Percentiles rank a stretch among this genome's conserved stretches.
Conservation (phyloP, 2,113 vertebrate species). For the Collichthys lucidus region DNA sequence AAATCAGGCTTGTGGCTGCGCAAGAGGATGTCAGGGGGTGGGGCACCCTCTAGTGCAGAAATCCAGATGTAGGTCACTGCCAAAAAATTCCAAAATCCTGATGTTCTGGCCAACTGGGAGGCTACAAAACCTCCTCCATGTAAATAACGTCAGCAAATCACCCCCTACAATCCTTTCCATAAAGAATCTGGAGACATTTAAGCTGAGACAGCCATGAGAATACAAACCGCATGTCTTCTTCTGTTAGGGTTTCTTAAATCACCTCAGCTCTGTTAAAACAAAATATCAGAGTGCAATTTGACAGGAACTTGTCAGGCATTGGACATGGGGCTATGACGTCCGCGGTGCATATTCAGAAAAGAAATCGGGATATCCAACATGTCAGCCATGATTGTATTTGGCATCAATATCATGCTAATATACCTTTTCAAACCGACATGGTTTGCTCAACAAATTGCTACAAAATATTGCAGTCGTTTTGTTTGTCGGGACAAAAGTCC, state of each 20-base stretch:
- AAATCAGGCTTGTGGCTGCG: constrained; percentile 67
- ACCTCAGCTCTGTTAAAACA: constrained; percentile 67
- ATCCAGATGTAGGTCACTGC: constrained; percentile 87
- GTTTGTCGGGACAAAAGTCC: constrained; percentile 55
- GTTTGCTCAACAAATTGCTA: constrained; percentile 75
- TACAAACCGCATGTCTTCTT: constrained; percentile 82
- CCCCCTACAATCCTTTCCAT: constrained; percentile 75
- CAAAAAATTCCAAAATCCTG: constrained; percentile 83
- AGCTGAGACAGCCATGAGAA: constrained; percentile 82
- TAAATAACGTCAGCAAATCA: constrained; percentile 84
- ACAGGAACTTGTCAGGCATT: constrained; percentile 64
- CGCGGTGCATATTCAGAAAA: constrained; percentile 27
- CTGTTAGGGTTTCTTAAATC: constrained; percentile 81
- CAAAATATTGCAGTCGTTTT: constrained; percentile 63
- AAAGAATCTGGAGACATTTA: constrained; percentile 85
- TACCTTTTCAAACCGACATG: constrained; percentile 55
- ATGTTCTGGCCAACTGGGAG: constrained; percentile 81
- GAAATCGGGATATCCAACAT: constrained; percentile 23
- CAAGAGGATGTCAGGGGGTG: constrained; percentile 66
- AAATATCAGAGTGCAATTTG: constrained; percentile 76
- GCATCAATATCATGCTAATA: constrained; percentile 66
- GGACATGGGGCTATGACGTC: constrained; percentile 52
- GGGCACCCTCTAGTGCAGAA: constrained; percentile 77
- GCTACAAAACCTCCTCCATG: constrained; percentile 77
- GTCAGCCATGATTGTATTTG: constrained; percentile 66